A percentile compares a stretch with the other conserved stretches of the same genome.
These are phyloP conservation scores for Anaspis maculata DNA, from an alignment of 2,888 invertebrate species.

Conservation along the genomic window DNA sequence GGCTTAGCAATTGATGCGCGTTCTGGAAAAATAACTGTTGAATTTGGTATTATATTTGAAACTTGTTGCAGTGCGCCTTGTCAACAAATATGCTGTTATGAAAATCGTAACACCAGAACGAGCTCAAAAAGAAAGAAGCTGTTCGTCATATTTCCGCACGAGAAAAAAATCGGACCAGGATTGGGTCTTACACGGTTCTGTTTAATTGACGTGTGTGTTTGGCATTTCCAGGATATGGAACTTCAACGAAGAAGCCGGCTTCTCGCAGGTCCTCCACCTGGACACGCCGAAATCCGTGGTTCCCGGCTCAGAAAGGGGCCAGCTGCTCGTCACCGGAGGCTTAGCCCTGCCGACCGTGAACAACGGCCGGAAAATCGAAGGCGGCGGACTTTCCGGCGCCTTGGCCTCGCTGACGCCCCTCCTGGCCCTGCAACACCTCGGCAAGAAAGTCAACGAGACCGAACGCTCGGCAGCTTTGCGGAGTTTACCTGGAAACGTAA, in stretches of 20 bases:
- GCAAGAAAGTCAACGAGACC: slow-evolving; percentile 42
- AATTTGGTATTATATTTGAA: too few relatives aligned
- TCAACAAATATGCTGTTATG: too few relatives aligned
- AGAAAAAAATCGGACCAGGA: too few relatives aligned
- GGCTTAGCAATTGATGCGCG: too few relatives aligned
- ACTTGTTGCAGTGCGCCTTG: too few relatives aligned
- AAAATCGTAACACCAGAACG: too few relatives aligned
- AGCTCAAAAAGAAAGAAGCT: too few relatives aligned
- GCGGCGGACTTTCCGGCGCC: slow-evolving; percentile 43
- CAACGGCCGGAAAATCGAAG: slow-evolving; percentile 24
- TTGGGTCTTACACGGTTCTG: background rate
- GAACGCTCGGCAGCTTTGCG: slow-evolving; percentile 46
- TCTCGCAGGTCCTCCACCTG: slow-evolving; percentile 58
- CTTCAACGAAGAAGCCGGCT: slow-evolving; percentile 62
- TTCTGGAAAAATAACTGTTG: too few relatives aligned
- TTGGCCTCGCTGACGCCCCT: slow-evolving; percentile 52
- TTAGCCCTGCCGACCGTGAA: slow-evolving; percentile 46
- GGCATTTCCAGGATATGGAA: slow-evolving; percentile 60
- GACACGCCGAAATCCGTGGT: slow-evolving; percentile 57
- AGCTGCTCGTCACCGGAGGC: slow-evolving; percentile 54
- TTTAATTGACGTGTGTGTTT: background rate
- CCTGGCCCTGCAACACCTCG: slow-evolving; percentile 46
- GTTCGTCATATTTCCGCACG: too few relatives aligned
- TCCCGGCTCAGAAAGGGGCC: slow-evolving; percentile 56
- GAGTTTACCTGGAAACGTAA: slow-evolving; percentile 50